Conservation (phyloP, 2,113 vertebrate species). For the Chaetorhynchus papuensis region DNA sequence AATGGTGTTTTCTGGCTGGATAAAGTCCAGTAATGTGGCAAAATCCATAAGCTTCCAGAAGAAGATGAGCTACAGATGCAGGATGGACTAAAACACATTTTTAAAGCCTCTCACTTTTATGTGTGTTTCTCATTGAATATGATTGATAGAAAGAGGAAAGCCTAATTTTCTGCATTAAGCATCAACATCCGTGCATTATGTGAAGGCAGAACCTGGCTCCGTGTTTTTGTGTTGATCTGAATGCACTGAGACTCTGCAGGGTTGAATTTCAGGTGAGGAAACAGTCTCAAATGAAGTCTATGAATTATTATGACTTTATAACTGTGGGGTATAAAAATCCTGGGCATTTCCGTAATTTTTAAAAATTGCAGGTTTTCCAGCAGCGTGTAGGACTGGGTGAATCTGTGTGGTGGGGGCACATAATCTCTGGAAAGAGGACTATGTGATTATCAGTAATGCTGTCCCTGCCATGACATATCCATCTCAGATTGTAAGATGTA, state of each 20-base stretch:
- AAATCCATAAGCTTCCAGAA: not conserved
- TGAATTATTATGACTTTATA: conserved; percentile 1
- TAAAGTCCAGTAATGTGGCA: not conserved
- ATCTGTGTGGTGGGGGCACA: not conserved
- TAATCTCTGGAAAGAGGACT: not conserved
- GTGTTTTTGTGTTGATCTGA: not conserved
- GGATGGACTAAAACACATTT: not conserved
- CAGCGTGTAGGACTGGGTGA: not conserved
- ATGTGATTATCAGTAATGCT: not conserved
- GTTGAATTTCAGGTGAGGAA: not conserved
- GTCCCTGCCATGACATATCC: not conserved
- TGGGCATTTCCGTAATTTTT: not conserved
- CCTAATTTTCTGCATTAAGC: not conserved
- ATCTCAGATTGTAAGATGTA: not conserved
- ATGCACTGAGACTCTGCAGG: not conserved
- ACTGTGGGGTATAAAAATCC: not conserved
- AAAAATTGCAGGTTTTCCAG: not conserved
- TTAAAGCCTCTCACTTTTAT: not conserved
- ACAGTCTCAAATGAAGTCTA: not conserved
- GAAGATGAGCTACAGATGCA: not conserved
- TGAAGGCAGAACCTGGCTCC: not conserved
- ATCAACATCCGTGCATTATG: not conserved
- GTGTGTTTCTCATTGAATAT: not conserved
- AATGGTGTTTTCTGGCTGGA: not conserved
- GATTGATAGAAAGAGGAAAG: not conserved